Percentiles rank a stretch among this genome's conserved stretches.
These are phyloP conservation scores for Drepanosiphum platanoidis DNA, from an alignment of 2,888 invertebrate species.

Conservation along the genomic window DNA sequence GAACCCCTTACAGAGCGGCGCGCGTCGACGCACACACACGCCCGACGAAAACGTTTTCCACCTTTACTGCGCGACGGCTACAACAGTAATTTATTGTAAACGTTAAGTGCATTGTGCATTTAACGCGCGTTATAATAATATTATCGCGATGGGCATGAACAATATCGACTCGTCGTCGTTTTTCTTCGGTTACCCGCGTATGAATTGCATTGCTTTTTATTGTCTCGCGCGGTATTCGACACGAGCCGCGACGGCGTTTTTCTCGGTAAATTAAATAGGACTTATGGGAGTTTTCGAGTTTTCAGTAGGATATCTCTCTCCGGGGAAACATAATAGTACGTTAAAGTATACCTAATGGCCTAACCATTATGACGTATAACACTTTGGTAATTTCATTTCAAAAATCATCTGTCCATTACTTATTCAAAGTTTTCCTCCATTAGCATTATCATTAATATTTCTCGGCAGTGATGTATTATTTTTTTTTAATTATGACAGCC, in stretches of 20 bases:
- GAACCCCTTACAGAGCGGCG: too few species aligned
- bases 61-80: background rate
- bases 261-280: slow-evolving; percentile 36
- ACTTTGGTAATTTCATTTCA: slow-evolving; percentile 41
- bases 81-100: background rate
- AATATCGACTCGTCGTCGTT: background rate
- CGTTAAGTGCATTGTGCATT: background rate
- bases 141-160: too few species aligned
- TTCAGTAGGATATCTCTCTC: background rate
- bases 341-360: slow-evolving; percentile 2
- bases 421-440: slow-evolving; percentile 37
- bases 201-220: background rate
- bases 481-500: background rate
- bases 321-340: slow-evolving; percentile 42
- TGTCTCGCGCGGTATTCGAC: background rate
- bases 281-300: slow-evolving; percentile 45
- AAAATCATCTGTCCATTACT: slow-evolving; percentile 28
- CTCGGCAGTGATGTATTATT: background rate
- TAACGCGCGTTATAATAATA: background rate
- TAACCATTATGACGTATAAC: slow-evolving; percentile 34
- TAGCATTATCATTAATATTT: slow-evolving; percentile 35
- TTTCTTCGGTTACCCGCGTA: background rate
- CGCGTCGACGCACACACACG: too few species aligned
- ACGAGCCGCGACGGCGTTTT: background rate
- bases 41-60: too few species aligned